Evolutionary conservation across 2,797 vertebrate species (phyloP), one percentile per base, ranked within the genome.

Genomic region (Pseudotriccus pelzelni): DNA sequence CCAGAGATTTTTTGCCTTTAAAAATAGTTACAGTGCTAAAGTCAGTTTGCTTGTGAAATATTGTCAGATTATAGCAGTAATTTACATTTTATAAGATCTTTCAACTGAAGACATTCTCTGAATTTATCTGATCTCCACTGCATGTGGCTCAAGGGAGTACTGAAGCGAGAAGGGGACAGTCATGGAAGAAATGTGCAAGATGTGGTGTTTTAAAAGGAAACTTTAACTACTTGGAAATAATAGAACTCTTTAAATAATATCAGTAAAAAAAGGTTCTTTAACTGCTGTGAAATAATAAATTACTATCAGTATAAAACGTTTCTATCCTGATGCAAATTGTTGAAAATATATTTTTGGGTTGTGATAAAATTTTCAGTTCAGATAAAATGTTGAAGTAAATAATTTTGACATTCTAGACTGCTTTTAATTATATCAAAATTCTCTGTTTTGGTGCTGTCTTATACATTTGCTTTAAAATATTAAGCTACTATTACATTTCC

Each of bases 41-140:
- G 28, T 58, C 47, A 62, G 58, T 74, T 90, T 68, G 32, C 23
- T 88, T 73, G 47, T 84, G 87, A 95, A 93, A 88, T 90, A 89
- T 60, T 28, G 49, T 87, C 76, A 93, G 79, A 91, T 81, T 92
- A 86, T 78, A 84, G 34, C 69, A 86, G 55, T 78, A 86, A 91
- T 97, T 91, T 86, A 62, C 62, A 93, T 94, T 95, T 93, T 76
- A 59, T 56, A 87, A 84, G 55, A 58, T 72, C 83, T 87, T 94
- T 89, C 66, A 66, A 47, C 34, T 41, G 56, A 58, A 86, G 44
- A 70, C 5, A 8, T 89, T 90, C 23, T 78, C 69, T 78, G 76
- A 91, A 76, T 78, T 92, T 86, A 36, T 93, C 81, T 74, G 59
- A 67, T 87, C 66, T 87, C 72, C 30, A 19, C 32, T 89, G 37